Evolutionary conservation across 2,888 invertebrate genomes (phyloP), one percentile per base, ranked within the genome.

Genomic region (Hyposoter didymator): DNA sequence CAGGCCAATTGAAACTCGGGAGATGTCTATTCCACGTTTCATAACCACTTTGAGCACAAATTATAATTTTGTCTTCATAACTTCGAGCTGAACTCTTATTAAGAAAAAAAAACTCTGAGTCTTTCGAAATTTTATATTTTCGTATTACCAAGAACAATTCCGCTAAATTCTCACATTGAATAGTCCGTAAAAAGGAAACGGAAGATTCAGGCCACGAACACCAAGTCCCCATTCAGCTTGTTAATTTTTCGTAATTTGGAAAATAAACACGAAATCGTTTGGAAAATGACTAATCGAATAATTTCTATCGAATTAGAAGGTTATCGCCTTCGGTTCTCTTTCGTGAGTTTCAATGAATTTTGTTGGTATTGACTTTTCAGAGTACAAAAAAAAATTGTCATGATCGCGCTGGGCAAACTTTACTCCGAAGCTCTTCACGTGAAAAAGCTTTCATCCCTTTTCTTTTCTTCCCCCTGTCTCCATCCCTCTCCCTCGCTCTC

Each of bases 391-490:
- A 70, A 59, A 74, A 81, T 78, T 64, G n/a, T 49, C 76, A 76
- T 59, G 70, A 79, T 69, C 35, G 28, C 70, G 28, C 70, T 55
- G 8, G 74, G 14, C 49, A 82, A 85, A 85, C 59, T 85, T 85
- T 85, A 66, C 70, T 82, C 59, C 72, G 67, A 62, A 59, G 72
- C 59, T 85, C 69, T 78, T 62, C 74, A 70, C 64, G 79, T n/a
- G 52, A 72, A 76, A 82, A 82, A 75, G 82, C 85, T 85, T 82
- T 85, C 75, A 67, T 49, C 67, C 74, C 74, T 22, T 32, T 45
- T 64, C 35, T 17, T 64, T 45, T 45, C 47, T 17, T 22, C 4
- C 14, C 28, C 8, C 45, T 10, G 39, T 28, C 14, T 39, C 70
- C 17, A 14, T 12, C 35, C 10, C 69, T 28, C 19, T 62, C 49